Evolutionary conservation across 2,797 vertebrate species (phyloP).

Genomic region (Harpagifer antarcticus): DNA sequence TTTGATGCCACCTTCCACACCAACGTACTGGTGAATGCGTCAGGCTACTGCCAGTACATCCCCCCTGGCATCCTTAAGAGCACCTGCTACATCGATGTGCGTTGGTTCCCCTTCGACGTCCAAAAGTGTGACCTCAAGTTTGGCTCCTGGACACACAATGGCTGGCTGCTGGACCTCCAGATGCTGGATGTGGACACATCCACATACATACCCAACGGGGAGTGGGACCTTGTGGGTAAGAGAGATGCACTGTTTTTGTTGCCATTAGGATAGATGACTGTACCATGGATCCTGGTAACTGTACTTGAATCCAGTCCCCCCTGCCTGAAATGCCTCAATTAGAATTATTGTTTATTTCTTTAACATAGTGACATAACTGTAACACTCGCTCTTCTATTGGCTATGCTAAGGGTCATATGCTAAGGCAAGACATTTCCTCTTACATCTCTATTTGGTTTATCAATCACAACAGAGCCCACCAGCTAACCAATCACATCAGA

Average conservation of each 20-base stretch:
- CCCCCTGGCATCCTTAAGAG: conserved; percentile 91
- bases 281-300: background rate
- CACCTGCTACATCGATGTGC: conserved; percentile 93
- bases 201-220: conserved; percentile 92
- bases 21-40: conserved; percentile 93
- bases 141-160: conserved; percentile 94
- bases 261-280: background rate
- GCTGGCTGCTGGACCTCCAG: conserved; percentile 93
- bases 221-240: conserved; percentile 95
- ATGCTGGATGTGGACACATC: conserved; percentile 94
- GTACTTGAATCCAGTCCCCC: background rate
- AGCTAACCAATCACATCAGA: too few species aligned
- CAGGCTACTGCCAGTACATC: conserved; percentile 92
- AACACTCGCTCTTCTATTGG: too few species aligned
- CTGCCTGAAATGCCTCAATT: too few species aligned
- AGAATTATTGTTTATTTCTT: too few species aligned
- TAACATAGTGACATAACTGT: too few species aligned
- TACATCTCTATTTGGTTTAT: too few species aligned
- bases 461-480: too few species aligned
- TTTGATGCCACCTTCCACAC: conserved; percentile 95
- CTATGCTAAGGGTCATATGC: too few species aligned
- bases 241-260: background rate
- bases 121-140: conserved; percentile 94
- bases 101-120: conserved; percentile 94
- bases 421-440: too few species aligned